Base-by-base conservation (phyloP, 2,888 invertebrate genomes). In the Suillia variegata region DNA sequence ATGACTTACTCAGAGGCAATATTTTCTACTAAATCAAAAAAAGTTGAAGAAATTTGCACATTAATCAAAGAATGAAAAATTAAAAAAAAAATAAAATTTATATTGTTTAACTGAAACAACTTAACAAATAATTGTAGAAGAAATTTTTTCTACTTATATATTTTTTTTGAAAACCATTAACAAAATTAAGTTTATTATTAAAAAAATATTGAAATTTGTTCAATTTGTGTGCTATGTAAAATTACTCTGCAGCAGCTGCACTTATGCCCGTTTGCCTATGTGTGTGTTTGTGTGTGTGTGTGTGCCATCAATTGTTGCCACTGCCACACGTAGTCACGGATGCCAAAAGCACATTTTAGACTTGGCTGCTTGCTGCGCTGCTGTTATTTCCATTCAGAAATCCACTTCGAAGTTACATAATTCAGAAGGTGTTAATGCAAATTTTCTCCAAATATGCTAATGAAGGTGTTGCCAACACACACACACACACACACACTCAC, bases 391-490 rank as follows among this genome's bases (percentile, higher is more conserved):
- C 57, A 53, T 56, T 58, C 61, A 57, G 61, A 59, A 62, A 61
- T 67, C 61, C 66, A 63, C 56, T 58, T 68, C 61, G 66, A 66
- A 69, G 70, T 74, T 75, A 75, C 75, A 74, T 77, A 77, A 75
- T 72, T 67, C 69, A 74, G 74, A 74, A 75, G 75, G 75, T 75
- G 75, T 75, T 75, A 76, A 77, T 75, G 77, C 75, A 75, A 75
- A 75, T 76, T 67, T 60, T n/a, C 13, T 56, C 69, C 68, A 69
- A 74, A 76, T 76, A 75, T 75, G 75, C 76, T 75, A 75, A 75
- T 75, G 75, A 74, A 66, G 67, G 68, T 67, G 71, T 69, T 68
- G 67, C 61, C 61, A 51, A 26, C 26, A 13, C 21, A 10, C 22
- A 31, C 58, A 42, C 50, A 21, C 38, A 12, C 5, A 47, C 54